A percentile compares a stretch with the other conserved stretches of the same genome.
Conservation (phyloP, 2,888 invertebrate species). For the Elmis aenea region DNA sequence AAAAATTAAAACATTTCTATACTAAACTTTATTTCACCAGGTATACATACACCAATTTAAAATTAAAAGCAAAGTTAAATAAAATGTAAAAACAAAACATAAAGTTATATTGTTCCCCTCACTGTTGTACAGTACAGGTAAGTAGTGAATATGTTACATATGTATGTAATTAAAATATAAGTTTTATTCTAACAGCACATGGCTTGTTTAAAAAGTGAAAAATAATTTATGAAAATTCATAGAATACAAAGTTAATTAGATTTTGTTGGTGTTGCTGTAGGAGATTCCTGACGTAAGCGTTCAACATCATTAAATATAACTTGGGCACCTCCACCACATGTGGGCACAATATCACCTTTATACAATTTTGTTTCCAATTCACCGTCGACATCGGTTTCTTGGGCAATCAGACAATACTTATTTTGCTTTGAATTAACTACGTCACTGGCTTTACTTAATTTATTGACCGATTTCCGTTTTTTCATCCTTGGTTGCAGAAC, state of each 20-base stretch:
- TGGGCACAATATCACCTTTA: slow-evolving; percentile 91
- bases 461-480: slow-evolving; percentile 77
- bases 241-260: too few relatives aligned
- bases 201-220: too few relatives aligned
- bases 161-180: slow-evolving; percentile 11
- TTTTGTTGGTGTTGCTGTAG: slow-evolving; percentile 45
- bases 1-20: too few relatives aligned
- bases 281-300: slow-evolving; percentile 76
- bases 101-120: too few relatives aligned
- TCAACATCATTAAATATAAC: slow-evolving; percentile 95
- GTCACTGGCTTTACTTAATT: slow-evolving; percentile 73
- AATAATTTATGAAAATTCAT: too few relatives aligned
- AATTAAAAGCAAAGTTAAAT: too few relatives aligned
- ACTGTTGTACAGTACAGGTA: too few relatives aligned
- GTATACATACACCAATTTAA: too few relatives aligned
- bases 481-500: slow-evolving; percentile 81
- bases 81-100: too few relatives aligned
- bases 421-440: slow-evolving; percentile 62
- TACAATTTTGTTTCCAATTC: slow-evolving; percentile 89
- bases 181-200: too few relatives aligned
- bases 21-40: too few relatives aligned
- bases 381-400: slow-evolving; percentile 87
- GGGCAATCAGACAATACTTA: slow-evolving; percentile 90
- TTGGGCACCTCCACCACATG: slow-evolving; percentile 91
- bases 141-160: too few relatives aligned